These are phyloP conservation scores for Botia kubotai DNA, from an alignment of 2,797 vertebrate genomes.

Conservation along the genomic window DNA sequence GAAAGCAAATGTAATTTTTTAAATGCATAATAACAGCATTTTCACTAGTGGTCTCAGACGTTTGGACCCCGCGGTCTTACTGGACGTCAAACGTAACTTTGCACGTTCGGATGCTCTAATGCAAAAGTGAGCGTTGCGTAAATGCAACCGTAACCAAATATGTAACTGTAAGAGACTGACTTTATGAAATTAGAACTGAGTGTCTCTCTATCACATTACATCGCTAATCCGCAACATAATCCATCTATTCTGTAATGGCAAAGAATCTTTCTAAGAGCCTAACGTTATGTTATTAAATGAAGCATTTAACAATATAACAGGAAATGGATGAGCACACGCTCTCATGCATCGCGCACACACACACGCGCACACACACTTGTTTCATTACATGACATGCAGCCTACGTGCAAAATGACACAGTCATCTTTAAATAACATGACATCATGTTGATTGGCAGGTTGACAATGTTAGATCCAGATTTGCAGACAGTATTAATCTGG, in stretches of 20 bases:
- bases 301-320: background rate
- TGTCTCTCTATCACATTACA: constrained; percentile 41
- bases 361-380: background rate
- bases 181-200: constrained; percentile 29
- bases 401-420: background rate
- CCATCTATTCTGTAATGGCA: constrained; percentile 8
- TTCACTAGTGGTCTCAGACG: background rate
- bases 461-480: constrained; percentile 19
- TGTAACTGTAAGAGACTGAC: constrained; percentile 29
- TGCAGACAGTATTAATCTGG: constrained; percentile 2
- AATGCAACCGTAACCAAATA: constrained; percentile 24
- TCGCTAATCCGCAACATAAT: constrained; percentile 44
- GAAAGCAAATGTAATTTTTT: no score
- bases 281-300: constrained; percentile 34
- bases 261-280: constrained; percentile 25
- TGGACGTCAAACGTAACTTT: constrained; percentile 13
- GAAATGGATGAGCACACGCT: background rate
- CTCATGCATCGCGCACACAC: background rate
- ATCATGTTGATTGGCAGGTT: constrained; percentile 21
- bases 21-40: background rate
- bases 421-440: background rate
- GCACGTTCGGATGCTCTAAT: background rate
- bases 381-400: constrained; percentile 3
- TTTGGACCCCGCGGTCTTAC: background rate
- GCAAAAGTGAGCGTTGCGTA: constrained; percentile 25